phyloP scores from a whole-genome alignment of 1,140 invertebrate genomes.

The Conus betulinus region DNA sequence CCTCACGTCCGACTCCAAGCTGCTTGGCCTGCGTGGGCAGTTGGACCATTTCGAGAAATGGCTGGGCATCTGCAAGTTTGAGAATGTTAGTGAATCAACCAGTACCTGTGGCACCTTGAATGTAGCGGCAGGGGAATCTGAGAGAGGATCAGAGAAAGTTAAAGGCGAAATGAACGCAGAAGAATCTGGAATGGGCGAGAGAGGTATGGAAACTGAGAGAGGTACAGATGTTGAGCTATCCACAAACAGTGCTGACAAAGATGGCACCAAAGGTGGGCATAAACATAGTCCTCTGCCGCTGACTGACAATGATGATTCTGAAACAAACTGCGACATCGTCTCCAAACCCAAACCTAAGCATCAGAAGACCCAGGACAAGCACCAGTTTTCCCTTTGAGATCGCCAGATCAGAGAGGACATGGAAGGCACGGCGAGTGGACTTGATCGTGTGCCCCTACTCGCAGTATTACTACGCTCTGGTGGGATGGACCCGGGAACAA shows the following conservation, averaged over 20 bases:
- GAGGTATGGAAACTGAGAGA: too few relatives aligned
- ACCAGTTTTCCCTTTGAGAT: conserved; percentile 43
- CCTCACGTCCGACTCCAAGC: conserved; percentile 54
- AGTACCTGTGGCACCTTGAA: not conserved
- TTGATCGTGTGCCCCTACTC: conserved; percentile 69
- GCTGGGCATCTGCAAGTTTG: conserved; percentile 71
- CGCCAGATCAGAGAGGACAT: conserved; percentile 55
- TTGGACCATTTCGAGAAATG: conserved; percentile 74
- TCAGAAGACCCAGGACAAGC: not conserved
- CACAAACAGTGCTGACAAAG: too few relatives aligned
- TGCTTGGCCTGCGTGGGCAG: conserved; percentile 50
- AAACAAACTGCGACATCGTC: not conserved
- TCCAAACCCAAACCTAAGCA: not conserved
- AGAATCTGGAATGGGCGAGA: too few relatives aligned
- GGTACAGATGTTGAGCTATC: too few relatives aligned
- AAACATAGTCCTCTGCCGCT: too few relatives aligned
- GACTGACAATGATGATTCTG: not conserved
- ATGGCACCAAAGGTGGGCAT: too few relatives aligned
- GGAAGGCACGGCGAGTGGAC: conserved; percentile 74
- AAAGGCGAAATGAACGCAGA: too few relatives aligned
- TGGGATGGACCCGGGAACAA: conserved; percentile 77
- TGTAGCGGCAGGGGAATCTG: not conserved
- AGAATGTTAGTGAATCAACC: conserved; percentile 40
- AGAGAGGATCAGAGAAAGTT: not conserved
- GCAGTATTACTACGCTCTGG: conserved; percentile 71